Percentiles rank a stretch among this genome's conserved stretches.
Evolutionary conservation across 2,888 invertebrate species (phyloP).

Genomic region (Eulithis testata): DNA sequence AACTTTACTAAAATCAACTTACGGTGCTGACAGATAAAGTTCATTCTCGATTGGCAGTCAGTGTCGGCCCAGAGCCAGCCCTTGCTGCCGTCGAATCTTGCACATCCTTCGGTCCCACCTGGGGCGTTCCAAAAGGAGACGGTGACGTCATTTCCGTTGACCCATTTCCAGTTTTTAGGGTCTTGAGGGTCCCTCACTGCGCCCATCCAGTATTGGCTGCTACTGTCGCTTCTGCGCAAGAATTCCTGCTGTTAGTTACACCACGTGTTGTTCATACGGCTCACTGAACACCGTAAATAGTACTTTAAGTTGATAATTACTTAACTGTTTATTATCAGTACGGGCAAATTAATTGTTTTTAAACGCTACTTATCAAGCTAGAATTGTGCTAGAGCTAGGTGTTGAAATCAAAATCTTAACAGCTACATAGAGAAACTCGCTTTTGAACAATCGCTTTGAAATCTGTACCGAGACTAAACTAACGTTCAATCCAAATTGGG

Average conservation of each 20-base stretch:
- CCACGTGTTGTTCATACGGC: slow-evolving; percentile 12
- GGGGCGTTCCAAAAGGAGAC: slow-evolving; percentile 97
- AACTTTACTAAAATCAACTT: slow-evolving; percentile 74
- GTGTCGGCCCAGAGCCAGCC: slow-evolving; percentile 98
- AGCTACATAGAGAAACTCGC: slow-evolving; percentile 2
- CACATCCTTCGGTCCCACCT: slow-evolving; percentile 92
- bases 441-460: neutral
- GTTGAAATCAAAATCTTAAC: neutral
- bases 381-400: neutral
- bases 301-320: neutral
- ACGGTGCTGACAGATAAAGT: slow-evolving; percentile 97
- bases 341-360: too few species aligned
- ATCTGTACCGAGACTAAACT: neutral
- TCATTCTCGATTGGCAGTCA: slow-evolving; percentile 92
- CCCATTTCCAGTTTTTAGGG: slow-evolving; percentile 94
- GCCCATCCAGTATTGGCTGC: slow-evolving; percentile 98
- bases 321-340: neutral
- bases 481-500: neutral
- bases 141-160: slow-evolving; percentile 93
- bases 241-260: slow-evolving; percentile 33
- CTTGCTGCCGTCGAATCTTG: slow-evolving; percentile 95
- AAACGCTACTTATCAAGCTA: too few species aligned
- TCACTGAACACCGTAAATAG: slow-evolving; percentile 2
- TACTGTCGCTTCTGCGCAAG: slow-evolving; percentile 90
- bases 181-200: slow-evolving; percentile 93